These are phyloP conservation scores for Zootermopsis nevadensis DNA, from an alignment of 2,888 invertebrate species.

Conservation along the genomic window DNA sequence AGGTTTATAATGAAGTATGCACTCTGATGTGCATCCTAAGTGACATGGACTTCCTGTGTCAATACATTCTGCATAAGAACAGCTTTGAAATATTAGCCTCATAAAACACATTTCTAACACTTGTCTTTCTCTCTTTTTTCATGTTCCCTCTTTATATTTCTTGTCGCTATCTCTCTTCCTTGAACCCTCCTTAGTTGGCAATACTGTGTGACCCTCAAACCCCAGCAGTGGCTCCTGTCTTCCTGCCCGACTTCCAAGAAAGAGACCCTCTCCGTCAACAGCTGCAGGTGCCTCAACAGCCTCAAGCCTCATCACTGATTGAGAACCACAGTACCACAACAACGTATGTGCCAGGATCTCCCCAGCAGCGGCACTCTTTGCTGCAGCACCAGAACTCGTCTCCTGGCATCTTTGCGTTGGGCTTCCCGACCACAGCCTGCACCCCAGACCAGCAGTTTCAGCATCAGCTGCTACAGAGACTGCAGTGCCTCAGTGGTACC, in stretches of 20 bases:
- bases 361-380: conserved; percentile 53
- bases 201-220: conserved; percentile 54
- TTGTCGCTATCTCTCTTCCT: conserved; percentile 29
- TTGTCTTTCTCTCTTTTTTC: no score
- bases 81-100: no score
- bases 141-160: no score
- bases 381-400: conserved; percentile 52
- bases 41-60: no score
- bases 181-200: conserved; percentile 44
- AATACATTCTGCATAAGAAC: no score
- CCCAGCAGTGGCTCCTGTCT: conserved; percentile 57
- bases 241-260: conserved; percentile 58
- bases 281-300: conserved; percentile 54
- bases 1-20: no score
- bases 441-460: conserved; percentile 63
- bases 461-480: conserved; percentile 66
- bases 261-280: conserved; percentile 56
- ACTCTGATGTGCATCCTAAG: no score
- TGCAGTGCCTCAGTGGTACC: conserved; percentile 64
- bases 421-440: conserved; percentile 54
- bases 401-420: conserved; percentile 54
- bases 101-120: no score
- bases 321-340: conserved; percentile 49
- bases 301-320: conserved; percentile 45
- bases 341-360: conserved; percentile 48